Evolutionary conservation across 1,140 invertebrate species (phyloP), one percentile per base, ranked within the genome.

Genomic region (Halesus radiatus): DNA sequence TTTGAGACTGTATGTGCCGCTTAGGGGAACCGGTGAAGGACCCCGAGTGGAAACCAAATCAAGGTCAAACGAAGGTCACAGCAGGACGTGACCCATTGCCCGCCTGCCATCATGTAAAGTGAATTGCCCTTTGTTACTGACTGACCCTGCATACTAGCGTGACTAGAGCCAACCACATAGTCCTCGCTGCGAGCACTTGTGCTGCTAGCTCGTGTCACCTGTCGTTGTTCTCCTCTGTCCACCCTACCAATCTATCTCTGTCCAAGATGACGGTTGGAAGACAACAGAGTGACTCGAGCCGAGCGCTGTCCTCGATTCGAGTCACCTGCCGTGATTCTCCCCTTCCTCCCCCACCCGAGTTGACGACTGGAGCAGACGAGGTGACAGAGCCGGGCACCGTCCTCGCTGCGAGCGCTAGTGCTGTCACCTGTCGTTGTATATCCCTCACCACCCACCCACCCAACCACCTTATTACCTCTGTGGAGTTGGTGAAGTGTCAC

Each of bases 21-120:
- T 80, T 66, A 79, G 83, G 84, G 84, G 84, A 84, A 87, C 86
- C 88, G 87, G 87, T 86, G 85, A 87, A 88, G 86, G 86, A 91
- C 88, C 88, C 89, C 89, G 89, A 92, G 90, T 93, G 92, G 92
- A 93, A 93, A 93, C 92, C 92, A 93, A 93, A 93, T 93, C 92
- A 92, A 92, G 89, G 91, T 90, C 90, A 87, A 79, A 75, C 84
- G 85, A 92, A 92, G 90, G 91, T 92, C 91, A 92, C 91, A 87
- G 84, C 88, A 90, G 89, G 90, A 92, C 91, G 91, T 92, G 91
- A 90, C 89, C 89, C 90, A 88, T 88, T 85, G 84, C 84, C 83
- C 81, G 83, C 81, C 80, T 82, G 80, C 83, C 77, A 76, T 77
- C 53, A 80, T 70, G 23, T 32, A 76, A 26, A 58, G 50, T 20